These are phyloP conservation scores for Lordiphosa fenestrarum DNA, from an alignment of 2,888 invertebrate genomes.

Conservation along the genomic window DNA sequence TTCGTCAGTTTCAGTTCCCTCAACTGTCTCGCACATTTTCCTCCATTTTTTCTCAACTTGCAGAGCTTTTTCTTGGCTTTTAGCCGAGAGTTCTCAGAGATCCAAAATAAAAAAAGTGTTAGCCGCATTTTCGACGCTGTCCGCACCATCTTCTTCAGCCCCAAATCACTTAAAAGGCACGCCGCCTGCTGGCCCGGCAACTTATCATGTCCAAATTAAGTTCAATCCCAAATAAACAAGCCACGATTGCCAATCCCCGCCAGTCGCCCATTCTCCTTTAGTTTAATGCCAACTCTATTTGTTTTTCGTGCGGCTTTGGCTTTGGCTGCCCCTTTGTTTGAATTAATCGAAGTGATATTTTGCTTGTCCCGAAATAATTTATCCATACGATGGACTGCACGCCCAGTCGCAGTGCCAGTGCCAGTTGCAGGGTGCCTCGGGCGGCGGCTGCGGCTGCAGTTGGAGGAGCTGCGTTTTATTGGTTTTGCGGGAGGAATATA, in stretches of 20 bases:
- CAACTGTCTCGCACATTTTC: no score
- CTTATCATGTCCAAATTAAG: constrained; percentile 76
- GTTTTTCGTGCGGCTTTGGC: constrained; percentile 46
- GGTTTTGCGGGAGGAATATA: constrained; percentile 71
- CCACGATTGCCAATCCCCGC: constrained; percentile 9
- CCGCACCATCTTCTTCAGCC: no score
- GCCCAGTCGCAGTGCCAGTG: constrained; percentile 5
- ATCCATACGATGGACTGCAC: constrained; percentile 40
- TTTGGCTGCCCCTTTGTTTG: constrained; percentile 72
- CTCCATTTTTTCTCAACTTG: no score
- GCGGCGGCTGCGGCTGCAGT: constrained; percentile 50
- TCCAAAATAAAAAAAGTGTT: no score
- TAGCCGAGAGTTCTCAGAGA: no score
- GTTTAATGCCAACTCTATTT: constrained; percentile 76
- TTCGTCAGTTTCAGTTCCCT: no score
- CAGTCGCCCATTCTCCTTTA: constrained; percentile 41
- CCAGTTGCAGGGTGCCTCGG: constrained; percentile 3
- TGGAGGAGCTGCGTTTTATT: constrained; percentile 45
- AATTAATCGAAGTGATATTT: constrained; percentile 81
- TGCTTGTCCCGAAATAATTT: constrained; percentile 80
- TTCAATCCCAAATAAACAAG: constrained; percentile 69
- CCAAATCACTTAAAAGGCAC: no score
- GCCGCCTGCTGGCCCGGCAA: constrained; percentile 56
- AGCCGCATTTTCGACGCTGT: no score
- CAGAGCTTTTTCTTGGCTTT: no score